Base-by-base conservation (phyloP, 2,888 invertebrate species). In the Drosophila flavopinicola region DNA sequence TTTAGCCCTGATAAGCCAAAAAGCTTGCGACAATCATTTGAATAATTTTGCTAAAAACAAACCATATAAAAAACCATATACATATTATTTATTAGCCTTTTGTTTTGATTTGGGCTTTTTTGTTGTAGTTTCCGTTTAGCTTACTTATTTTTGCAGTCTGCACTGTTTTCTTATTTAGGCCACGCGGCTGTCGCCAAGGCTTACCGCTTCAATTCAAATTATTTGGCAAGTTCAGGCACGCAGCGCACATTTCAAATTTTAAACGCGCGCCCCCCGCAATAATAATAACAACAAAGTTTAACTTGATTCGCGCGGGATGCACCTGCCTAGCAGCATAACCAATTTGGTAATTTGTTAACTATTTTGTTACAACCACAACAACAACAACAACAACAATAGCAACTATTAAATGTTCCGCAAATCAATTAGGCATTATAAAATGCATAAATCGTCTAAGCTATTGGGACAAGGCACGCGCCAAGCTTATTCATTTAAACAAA, bases 151-250 rank as follows among this genome's bases (percentile, higher is more conserved):
- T 47, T 39, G 58, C 53, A 57, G 49, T 51, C 63, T 65, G 66
- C 44, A 56, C 65, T 39, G 48, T 49, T 65, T 70, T 68, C 30
- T 80, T 87, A 87, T 83, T 87, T 83, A 87, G 83, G 87, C 76
- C 83, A 85, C 73, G 82, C 52, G 42, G 45, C 44, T 29, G 52
- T 20, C 33, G 60, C 53, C 85, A 83, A 83, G 83, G 83, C 78
- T 83, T 64, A 38, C 20, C 66, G 64, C 44, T 66, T 58, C 60
- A 42, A 56, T 64, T 51, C 60, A 57, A 58, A 68, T 63, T 74
- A 75, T 79, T 83, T 86, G 71, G 64, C 86, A 84, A 82, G 84
- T 80, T 60, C 66, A 63, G 23, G 71, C 77, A 80, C 80, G 86
- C 77, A 66, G 57, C 61, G 39, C 54, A 74, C 86, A 80, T 84